Evolutionary conservation across 2,797 vertebrate species (phyloP), one percentile per base, ranked within the genome.

Genomic region (Parotocinclus haroldoi): DNA sequence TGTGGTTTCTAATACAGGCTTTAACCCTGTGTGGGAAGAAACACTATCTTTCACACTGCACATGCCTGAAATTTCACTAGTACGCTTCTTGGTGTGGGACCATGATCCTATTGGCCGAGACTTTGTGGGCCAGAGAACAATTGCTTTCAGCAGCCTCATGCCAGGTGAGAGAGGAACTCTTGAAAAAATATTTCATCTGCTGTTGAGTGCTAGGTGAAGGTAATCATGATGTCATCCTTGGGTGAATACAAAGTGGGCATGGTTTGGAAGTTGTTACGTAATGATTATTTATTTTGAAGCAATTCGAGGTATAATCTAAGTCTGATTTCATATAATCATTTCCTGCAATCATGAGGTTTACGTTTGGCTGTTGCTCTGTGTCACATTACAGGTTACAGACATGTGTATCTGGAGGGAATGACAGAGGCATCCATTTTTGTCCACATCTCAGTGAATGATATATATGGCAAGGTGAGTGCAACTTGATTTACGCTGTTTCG

Each of bases 11-110:
- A 37, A 16, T 40, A 27, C 72, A 99, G 97, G 97, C 58, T 99
- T 99, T 84, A 99, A 99, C 83, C 97, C 97, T 0, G 94, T 99
- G 0, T 99, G 97, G 97, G 97, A 99, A 82, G 97, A 99, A 86
- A 96, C 93, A 0, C 82, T 99, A 73, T 96, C 94, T 36, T 99
- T 99, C 66, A 99, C 93, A 1, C 86, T 99, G 57, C 96, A 99
- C 80, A 96, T 99, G 96, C 93, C 96, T 0, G 97, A 99, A 60
- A 85, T 96, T 17, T 94, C 92, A 68, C 83, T 99, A 77, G 95
- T 99, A 76, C 90, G 96, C 1, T 99, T 99, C 79, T 94, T 99
- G 0, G 96, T 99, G 16, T 99, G 97, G 97, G 96, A 99, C 82
- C 96, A 99, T 0, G 97, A 99, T 66, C 96, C 97, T 0, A 99